Evolutionary conservation across 2,113 vertebrate species (phyloP).

Genomic region (Passer montanus): DNA sequence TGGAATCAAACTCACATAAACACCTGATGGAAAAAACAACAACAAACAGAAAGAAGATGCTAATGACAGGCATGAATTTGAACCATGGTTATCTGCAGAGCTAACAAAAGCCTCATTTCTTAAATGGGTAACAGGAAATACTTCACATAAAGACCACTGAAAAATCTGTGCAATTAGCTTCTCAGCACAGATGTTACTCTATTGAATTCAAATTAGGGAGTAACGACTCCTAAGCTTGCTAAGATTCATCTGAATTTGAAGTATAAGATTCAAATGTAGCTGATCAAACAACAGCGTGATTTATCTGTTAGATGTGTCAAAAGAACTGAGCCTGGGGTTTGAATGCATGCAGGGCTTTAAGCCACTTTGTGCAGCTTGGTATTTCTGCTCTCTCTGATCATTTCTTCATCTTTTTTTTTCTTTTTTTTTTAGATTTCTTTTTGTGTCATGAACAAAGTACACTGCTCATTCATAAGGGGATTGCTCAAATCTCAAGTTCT

Average conservation of each 20-base stretch:
- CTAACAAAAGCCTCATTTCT: background rate
- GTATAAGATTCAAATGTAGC: conserved; percentile 16
- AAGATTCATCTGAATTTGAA: background rate
- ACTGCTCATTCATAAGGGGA: background rate
- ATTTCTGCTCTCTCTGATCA: background rate
- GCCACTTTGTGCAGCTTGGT: background rate
- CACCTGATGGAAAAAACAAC: background rate
- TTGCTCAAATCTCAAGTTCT: background rate
- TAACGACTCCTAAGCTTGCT: background rate
- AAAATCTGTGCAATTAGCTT: conserved; percentile 44
- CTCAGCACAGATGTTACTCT: conserved; percentile 11
- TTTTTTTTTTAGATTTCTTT: background rate
- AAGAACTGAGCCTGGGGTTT: background rate
- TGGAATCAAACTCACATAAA: background rate
- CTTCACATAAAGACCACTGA: background rate
- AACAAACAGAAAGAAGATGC: background rate
- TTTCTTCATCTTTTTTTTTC: background rate
- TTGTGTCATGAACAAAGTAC: background rate
- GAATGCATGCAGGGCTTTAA: background rate
- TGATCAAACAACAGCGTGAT: background rate
- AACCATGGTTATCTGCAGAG: background rate
- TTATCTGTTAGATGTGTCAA: background rate
- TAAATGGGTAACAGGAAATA: background rate
- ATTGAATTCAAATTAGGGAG: conserved; percentile 33
- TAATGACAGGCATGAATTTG: background rate